phyloP scores from a whole-genome alignment of 2,113 vertebrate genomes.

The Plectropomus leopardus region DNA sequence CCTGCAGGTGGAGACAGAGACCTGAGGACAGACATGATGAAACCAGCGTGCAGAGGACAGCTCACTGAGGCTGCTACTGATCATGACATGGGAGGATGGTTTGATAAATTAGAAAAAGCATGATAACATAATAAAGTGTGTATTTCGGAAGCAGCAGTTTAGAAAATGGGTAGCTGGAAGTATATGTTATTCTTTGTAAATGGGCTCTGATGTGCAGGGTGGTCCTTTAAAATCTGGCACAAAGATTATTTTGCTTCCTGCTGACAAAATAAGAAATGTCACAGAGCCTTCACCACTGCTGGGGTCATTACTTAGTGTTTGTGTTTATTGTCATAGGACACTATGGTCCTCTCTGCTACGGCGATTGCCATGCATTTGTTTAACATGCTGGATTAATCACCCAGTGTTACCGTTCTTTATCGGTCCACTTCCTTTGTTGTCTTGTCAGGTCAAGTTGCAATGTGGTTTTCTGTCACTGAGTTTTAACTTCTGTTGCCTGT shows the following conservation, averaged over 20 bases:
- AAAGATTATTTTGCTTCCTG: neutral
- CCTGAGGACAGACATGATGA: conserved; percentile 7
- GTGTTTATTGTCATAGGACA: neutral
- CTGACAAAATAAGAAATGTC: neutral
- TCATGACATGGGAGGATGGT: neutral
- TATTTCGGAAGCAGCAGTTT: neutral
- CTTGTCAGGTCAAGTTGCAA: neutral
- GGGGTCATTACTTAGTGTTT: neutral
- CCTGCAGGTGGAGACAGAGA: conserved; percentile 76
- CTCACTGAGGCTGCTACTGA: no score
- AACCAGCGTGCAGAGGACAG: no score
- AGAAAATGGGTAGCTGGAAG: no score
- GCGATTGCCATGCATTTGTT: neutral
- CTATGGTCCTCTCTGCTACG: neutral
- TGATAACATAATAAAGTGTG: neutral
- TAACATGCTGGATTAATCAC: neutral
- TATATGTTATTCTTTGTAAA: neutral
- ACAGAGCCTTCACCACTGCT: neutral
- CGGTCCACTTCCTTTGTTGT: neutral
- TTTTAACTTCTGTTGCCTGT: neutral
- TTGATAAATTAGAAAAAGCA: neutral
- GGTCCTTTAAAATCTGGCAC: neutral
- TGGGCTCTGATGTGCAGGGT: neutral
- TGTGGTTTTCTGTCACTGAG: neutral
- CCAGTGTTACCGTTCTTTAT: no score